Base-by-base conservation (phyloP, 2,888 invertebrate genomes). In the Helleia helle region DNA sequence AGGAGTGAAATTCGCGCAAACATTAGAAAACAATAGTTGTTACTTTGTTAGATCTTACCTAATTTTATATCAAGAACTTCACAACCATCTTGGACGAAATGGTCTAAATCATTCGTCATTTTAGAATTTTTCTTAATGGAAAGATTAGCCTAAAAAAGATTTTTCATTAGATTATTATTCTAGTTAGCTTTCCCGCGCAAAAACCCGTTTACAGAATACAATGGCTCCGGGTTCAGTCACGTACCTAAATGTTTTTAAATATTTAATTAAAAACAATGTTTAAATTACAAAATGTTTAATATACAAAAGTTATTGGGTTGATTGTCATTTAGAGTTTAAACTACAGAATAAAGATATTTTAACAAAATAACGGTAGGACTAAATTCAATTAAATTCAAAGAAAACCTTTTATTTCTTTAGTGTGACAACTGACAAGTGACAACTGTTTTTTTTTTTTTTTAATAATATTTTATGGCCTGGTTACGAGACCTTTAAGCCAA, bases 61-160 rank as follows among this genome's bases (percentile, higher is more conserved):
- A 88, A 64, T 63, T 87, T 87, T 14, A 89, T 70, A 56, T 87
- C 84, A 47, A 88, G 64, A 13, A 83, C 86, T 41, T 87, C 86
- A 58, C 88, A 88, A 34, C 87, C 87, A 60, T 87, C 86, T 26
- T 84, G 83, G 44, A 86, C 85, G 51, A 86, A 74, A 69, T 85
- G 81, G 55, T 76, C 74, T 55, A 85, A 54, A 4, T 74, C 72
- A 54, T 85, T 85, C 59, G 81, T 85, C 81, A 84, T 84, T 58
- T 58, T 74, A 42, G 42, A 17, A 31, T 28, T 25, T 38, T 17
- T 14, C 9, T 15, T 7, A 31, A 40, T 15, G 11, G 25, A 26
- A 6, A 30, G 17, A n/a, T 31, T 13, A 39, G 11, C 12, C n/a
- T 12, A 13, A 12, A 8, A 22, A 7, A 17, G 24, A 3, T 28